These are phyloP conservation scores for Trachythela sp. DNA, from an alignment of 64 coral and sea anemone genomes.

Conservation along the genomic window DNA sequence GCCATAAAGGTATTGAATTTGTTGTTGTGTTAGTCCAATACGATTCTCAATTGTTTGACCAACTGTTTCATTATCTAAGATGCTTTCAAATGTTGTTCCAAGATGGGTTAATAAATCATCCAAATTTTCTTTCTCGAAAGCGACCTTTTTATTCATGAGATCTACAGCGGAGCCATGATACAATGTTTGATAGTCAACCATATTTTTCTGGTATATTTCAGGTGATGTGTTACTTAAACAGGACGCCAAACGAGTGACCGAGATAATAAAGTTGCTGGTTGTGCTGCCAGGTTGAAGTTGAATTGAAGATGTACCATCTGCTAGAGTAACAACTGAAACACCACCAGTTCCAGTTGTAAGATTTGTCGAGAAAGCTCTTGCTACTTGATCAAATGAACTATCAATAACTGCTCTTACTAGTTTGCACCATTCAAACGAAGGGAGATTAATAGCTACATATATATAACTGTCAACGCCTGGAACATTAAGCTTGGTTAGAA, in stretches of 20 bases:
- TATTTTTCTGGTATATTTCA: not conserved
- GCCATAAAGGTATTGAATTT: not conserved
- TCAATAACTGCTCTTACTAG: not conserved
- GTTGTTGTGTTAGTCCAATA: not conserved
- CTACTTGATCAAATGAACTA: not conserved
- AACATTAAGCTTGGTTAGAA: not conserved
- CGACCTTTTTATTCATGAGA: not conserved
- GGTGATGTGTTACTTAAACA: not conserved
- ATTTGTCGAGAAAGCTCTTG: not conserved
- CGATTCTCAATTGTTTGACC: not conserved
- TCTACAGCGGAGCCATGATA: not conserved
- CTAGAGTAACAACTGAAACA: not conserved
- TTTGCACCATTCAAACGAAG: constrained; percentile 2
- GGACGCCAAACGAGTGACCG: not conserved
- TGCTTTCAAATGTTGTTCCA: not conserved
- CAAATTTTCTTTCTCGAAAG: not conserved
- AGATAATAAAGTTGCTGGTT: not conserved
- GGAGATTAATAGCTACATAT: constrained; percentile 12
- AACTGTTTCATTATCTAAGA: not conserved
- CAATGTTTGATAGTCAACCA: not conserved
- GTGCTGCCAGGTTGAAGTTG: not conserved
- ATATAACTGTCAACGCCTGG: not conserved
- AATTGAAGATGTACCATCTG: not conserved
- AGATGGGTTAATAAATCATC: not conserved
- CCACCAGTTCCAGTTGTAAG: not conserved